Conservation (phyloP, 2,113 vertebrate genomes). For the Podilymbus podiceps region DNA sequence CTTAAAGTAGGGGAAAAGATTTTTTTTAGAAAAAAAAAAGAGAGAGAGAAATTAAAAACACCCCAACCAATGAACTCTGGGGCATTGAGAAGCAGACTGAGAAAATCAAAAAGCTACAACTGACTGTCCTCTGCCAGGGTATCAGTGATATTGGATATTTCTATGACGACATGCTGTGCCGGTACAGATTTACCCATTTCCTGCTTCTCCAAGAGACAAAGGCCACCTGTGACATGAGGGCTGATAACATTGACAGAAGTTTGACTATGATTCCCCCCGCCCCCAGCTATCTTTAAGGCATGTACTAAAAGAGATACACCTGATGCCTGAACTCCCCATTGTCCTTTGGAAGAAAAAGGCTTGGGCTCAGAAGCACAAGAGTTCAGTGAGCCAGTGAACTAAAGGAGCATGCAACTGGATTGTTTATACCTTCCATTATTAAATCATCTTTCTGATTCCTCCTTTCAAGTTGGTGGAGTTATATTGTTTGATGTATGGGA, state of each 20-base stretch:
- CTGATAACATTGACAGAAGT: background rate
- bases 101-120: background rate
- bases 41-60: rapidly evolving
- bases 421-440: background rate
- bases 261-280: background rate
- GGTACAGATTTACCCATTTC: background rate
- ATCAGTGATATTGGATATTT: background rate
- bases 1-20: background rate
- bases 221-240: rapidly evolving
- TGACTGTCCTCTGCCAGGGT: background rate
- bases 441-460: background rate
- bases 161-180: background rate
- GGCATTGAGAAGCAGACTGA: background rate
- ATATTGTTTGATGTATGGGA: background rate
- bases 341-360: background rate
- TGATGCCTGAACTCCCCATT: background rate
- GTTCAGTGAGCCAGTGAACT: background rate
- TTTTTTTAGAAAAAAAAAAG: background rate
- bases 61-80: background rate
- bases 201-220: background rate
- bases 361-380: background rate
- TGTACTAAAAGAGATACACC: background rate
- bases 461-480: background rate
- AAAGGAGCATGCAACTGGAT: background rate
- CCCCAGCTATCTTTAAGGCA: background rate